These are phyloP conservation scores for Drosophila testacea DNA, from an alignment of 2,888 invertebrate species.

Conservation along the genomic window DNA sequence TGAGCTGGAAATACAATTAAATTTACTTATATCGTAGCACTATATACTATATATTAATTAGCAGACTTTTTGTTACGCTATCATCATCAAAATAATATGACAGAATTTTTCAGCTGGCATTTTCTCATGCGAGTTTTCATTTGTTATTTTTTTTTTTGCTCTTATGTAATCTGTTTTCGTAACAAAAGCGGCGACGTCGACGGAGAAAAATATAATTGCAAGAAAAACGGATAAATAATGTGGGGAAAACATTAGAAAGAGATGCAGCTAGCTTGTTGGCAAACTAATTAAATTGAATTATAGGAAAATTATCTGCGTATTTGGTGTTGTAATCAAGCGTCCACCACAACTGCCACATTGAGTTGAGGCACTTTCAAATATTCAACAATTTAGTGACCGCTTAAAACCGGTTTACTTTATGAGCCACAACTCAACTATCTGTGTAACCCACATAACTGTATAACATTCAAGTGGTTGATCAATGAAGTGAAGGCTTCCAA, in stretches of 20 bases:
- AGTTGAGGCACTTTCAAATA: conserved; percentile 58
- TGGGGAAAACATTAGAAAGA: conserved; percentile 23
- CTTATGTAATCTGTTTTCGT: conserved; percentile 80
- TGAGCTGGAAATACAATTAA: not conserved
- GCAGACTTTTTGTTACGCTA: conserved; percentile 25
- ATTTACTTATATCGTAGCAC: not conserved
- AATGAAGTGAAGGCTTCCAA: conserved; percentile 18
- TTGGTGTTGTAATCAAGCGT: conserved; percentile 20
- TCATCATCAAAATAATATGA: conserved; percentile 27
- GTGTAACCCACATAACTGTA: conserved; percentile 39
- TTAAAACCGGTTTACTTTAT: conserved; percentile 53
- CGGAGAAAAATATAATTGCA: conserved; percentile 52
- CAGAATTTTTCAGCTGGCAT: conserved; percentile 23
- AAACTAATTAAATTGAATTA: conserved; percentile 41
- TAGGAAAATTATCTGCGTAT: conserved; percentile 36
- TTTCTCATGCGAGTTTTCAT: conserved; percentile 49
- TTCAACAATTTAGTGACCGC: conserved; percentile 45
- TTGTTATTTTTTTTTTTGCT: conserved; percentile 47
- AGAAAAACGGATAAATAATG: conserved; percentile 35
- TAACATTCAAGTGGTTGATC: conserved; percentile 20
- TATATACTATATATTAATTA: conserved; percentile 34
- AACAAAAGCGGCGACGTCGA: conserved; percentile 66
- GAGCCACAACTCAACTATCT: not conserved
- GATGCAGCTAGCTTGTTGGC: conserved; percentile 37
- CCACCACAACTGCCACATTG: not conserved